Base-by-base conservation (phyloP, 2,888 invertebrate species). In the Chrysina gloriosa region DNA sequence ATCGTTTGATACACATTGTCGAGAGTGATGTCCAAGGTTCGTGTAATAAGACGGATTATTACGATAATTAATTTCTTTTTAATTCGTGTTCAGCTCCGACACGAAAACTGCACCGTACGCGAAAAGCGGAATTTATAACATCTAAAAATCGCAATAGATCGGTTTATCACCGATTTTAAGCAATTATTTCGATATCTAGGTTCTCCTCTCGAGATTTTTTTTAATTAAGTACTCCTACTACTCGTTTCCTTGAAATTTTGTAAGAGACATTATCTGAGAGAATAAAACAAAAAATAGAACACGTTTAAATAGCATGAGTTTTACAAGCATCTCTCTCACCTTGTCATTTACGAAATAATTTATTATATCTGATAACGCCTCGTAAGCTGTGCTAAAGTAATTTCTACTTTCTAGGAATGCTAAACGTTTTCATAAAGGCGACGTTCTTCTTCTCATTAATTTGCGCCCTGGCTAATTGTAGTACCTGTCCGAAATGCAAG, bases 401-500 rank as follows among this genome's bases (percentile, higher is more conserved):
- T 48, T 50, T 7, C 3, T 14, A 23, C 25, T 6, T 25, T 58
- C 42, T 11, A 58, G 58, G 58, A 27, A 66, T 66, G 65, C 21
- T 56, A 42, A 54, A 25, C 4, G 1, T 9, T 19, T 14, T n/a
- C n/a, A n/a, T 42, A 42, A 56, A 9, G 27, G 42, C 27, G 11
- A 19, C 39, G 16, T 23, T 58, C 23, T 42, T 58, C 36, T 19
- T 58, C 5, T 16, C 42, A 7, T 11, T 58, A n/a, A 25, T 42
- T 1, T 66, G 27, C 34, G 25, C 16, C 27, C 52, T 56, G 9
- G 27, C 50, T 29, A n/a, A 39, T n/a, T 31, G 67, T 39, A 63
- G 54, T 67, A 31, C n/a, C 19, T 67, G 67, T 29, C 39, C 34
- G 34, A 47, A 48, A 68, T 80, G 80, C 70, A 71, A 67, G 67